phyloP scores from a whole-genome alignment of 2,797 vertebrate genomes.

The Lerista edwardsae region DNA sequence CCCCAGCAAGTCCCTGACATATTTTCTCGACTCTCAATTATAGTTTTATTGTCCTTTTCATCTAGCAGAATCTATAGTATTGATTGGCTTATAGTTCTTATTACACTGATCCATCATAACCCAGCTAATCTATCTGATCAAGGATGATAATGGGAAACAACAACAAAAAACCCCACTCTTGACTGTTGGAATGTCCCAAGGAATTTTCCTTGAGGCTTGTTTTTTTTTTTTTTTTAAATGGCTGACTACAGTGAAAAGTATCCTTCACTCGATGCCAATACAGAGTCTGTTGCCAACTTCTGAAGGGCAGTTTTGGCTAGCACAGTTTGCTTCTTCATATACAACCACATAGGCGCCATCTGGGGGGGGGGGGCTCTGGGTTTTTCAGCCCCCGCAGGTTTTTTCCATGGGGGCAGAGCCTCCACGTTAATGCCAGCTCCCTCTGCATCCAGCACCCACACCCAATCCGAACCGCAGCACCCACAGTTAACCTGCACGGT shows the following conservation, averaged over 20 bases:
- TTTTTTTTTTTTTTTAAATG: not conserved
- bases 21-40: not conserved
- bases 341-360: not conserved
- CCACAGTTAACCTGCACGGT: too few species aligned
- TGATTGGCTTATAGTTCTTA: slow-evolving; percentile 19
- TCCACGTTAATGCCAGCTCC: too few species aligned
- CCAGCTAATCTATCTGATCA: not conserved
- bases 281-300: not conserved
- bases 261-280: not conserved
- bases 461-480: too few species aligned
- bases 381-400: too few species aligned
- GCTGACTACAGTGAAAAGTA: not conserved
- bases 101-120: slow-evolving; percentile 32
- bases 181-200: not conserved
- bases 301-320: not conserved
- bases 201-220: not conserved
- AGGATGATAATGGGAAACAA: not conserved
- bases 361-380: too few species aligned
- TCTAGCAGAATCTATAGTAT: slow-evolving; percentile 10
- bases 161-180: not conserved
- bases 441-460: too few species aligned
- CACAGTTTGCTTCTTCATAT: not conserved
- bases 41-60: slow-evolving; percentile 16
- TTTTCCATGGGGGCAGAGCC: too few species aligned
- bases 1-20: not conserved